phyloP scores from a whole-genome alignment of 2,113 vertebrate genomes.

The Phyllostomus discolor region DNA sequence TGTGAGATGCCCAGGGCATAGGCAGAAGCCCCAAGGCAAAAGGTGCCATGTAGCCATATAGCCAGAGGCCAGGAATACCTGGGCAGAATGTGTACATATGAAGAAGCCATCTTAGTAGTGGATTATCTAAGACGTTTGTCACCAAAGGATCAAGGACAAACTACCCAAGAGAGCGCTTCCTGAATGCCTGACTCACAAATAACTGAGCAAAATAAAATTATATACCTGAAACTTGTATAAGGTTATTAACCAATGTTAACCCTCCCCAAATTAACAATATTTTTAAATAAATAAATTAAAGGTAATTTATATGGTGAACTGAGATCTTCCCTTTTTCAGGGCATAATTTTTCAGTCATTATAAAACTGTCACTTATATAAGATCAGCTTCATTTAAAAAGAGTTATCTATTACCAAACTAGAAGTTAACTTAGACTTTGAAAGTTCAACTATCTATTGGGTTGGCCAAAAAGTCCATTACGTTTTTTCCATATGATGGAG shows the following conservation, averaged over 20 bases:
- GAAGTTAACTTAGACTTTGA: constrained; percentile 4
- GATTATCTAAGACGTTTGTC: not conserved
- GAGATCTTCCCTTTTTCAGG: not conserved
- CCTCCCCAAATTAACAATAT: not conserved
- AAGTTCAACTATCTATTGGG: not conserved
- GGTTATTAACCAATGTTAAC: not conserved
- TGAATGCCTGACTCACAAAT: not conserved
- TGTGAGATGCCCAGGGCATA: not conserved
- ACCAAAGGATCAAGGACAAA: not conserved
- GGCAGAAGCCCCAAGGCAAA: not conserved
- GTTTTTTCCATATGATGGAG: no score
- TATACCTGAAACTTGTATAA: not conserved
- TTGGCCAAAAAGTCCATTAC: no score
- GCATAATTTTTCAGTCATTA: not conserved
- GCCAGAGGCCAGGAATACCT: not conserved
- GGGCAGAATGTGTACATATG: not conserved
- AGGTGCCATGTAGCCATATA: not conserved
- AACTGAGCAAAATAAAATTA: not conserved
- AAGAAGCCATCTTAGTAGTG: not conserved
- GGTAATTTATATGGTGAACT: not conserved
- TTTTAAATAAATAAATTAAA: not conserved
- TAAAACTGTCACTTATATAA: not conserved
- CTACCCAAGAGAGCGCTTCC: not conserved
- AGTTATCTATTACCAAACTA: not conserved
- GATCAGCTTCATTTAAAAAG: not conserved